These are phyloP conservation scores for Heliocidaris erythrogramma DNA, from an alignment of 35 echinoderm and acorn worm genomes.

Conservation along the genomic window DNA sequence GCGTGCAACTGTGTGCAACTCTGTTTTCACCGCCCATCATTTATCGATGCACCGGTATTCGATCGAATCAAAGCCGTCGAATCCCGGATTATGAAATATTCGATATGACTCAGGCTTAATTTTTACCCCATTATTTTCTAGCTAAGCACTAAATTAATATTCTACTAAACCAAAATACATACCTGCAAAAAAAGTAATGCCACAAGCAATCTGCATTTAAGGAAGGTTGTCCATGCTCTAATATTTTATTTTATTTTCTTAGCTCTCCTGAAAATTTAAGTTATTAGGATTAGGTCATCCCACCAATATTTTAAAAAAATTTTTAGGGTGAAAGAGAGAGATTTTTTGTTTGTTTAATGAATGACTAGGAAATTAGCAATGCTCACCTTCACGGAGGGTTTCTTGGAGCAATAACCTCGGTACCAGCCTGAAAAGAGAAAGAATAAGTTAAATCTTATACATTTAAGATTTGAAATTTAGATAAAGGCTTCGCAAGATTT, in stretches of 20 bases:
- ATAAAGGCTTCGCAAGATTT: background rate
- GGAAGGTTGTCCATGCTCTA: background rate
- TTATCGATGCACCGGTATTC: too few species aligned
- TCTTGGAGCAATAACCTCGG: constrained; percentile 40
- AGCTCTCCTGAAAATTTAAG: background rate
- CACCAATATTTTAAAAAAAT: background rate
- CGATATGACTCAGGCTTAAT: too few species aligned
- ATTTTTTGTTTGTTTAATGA: background rate
- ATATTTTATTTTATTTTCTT: too few species aligned
- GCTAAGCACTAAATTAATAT: background rate
- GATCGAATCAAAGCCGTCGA: too few species aligned
- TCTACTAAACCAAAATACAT: background rate
- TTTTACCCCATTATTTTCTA: too few species aligned
- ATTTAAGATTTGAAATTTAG: background rate
- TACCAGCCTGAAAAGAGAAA: constrained; percentile 48
- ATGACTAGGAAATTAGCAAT: background rate
- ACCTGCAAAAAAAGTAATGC: background rate
- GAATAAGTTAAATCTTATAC: background rate
- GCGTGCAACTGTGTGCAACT: too few species aligned
- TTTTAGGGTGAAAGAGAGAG: background rate
- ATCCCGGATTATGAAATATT: too few species aligned
- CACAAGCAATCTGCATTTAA: background rate
- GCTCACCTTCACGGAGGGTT: constrained; percentile 41
- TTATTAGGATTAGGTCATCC: background rate
- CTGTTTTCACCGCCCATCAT: too few species aligned